phyloP scores from a whole-genome alignment of 2,113 vertebrate genomes.

The Coracopsis vasa region DNA sequence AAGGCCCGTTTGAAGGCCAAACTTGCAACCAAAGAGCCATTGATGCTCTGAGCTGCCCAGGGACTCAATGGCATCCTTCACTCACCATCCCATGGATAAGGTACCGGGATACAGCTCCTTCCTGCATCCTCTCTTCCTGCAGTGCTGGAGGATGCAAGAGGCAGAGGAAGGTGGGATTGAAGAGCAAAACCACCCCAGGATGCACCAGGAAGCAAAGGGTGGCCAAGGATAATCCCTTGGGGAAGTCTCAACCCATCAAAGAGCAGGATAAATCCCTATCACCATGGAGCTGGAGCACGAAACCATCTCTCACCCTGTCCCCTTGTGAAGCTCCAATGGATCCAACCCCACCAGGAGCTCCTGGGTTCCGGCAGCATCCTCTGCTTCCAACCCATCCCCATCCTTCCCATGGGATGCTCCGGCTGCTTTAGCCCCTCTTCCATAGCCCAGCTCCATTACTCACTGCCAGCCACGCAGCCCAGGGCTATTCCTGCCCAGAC shows the following conservation, averaged over 20 bases:
- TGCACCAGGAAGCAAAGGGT: accelerated
- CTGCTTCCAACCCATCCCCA: background rate
- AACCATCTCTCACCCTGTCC: background rate
- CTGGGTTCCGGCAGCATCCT: background rate
- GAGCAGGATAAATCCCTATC: background rate
- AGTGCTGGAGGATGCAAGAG: background rate
- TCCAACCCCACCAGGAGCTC: background rate
- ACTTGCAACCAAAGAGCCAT: accelerated
- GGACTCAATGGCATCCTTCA: accelerated
- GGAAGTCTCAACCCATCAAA: background rate
- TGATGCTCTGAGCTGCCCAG: background rate
- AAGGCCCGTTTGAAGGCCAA: background rate
- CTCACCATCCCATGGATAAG: background rate
- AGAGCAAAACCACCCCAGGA: accelerated
- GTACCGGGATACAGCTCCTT: background rate
- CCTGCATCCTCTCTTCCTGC: background rate
- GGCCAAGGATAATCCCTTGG: background rate
- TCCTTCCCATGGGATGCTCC: background rate
- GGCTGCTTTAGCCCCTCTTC: background rate
- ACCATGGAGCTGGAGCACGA: accelerated
- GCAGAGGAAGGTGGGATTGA: background rate
- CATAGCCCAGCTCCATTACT: background rate
- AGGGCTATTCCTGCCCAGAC: background rate
- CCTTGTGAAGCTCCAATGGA: accelerated
- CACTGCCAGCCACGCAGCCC: background rate